Evolutionary conservation across 2,113 vertebrate genomes (phyloP).

Genomic region (Butorides virescens): DNA sequence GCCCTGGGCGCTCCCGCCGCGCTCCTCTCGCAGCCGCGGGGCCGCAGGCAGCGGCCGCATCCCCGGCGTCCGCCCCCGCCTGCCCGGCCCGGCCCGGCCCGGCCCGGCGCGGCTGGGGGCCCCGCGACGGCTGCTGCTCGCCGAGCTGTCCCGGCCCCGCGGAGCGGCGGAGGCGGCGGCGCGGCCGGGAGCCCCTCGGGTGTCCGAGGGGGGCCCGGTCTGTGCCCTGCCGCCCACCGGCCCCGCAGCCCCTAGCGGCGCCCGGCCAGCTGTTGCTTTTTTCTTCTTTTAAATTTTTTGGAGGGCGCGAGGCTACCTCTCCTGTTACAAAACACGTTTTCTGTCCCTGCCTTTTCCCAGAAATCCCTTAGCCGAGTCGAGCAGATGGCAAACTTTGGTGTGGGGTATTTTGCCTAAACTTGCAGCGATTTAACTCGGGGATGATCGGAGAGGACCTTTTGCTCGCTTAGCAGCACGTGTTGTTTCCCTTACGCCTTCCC

Average conservation of each 20-base stretch:
- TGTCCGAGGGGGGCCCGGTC: not conserved
- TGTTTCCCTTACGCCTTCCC: not conserved
- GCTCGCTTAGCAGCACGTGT: not conserved
- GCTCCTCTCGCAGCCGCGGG: not conserved
- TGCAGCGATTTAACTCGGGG: conserved; percentile 1
- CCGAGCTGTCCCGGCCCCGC: not conserved
- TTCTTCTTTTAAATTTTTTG: not conserved
- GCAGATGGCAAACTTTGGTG: not conserved
- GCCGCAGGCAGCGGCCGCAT: not conserved
- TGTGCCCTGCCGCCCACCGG: not conserved
- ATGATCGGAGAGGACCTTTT: not conserved
- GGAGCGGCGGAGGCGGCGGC: not conserved
- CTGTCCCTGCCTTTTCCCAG: not conserved
- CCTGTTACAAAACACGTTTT: not conserved
- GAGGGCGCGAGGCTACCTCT: not conserved
- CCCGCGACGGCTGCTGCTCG: not conserved
- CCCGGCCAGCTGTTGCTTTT: not conserved
- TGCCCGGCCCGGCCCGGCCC: too few species aligned
- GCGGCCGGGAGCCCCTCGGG: not conserved
- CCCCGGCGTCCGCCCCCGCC: not conserved
- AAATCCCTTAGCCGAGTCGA: not conserved
- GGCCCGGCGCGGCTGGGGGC: too few species aligned
- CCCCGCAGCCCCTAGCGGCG: not conserved
- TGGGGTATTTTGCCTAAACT: conserved; percentile 9
- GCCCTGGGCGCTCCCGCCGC: too few species aligned